phyloP scores from a whole-genome alignment of 2,888 invertebrate genomes.

The Coelopa pilipes region DNA sequence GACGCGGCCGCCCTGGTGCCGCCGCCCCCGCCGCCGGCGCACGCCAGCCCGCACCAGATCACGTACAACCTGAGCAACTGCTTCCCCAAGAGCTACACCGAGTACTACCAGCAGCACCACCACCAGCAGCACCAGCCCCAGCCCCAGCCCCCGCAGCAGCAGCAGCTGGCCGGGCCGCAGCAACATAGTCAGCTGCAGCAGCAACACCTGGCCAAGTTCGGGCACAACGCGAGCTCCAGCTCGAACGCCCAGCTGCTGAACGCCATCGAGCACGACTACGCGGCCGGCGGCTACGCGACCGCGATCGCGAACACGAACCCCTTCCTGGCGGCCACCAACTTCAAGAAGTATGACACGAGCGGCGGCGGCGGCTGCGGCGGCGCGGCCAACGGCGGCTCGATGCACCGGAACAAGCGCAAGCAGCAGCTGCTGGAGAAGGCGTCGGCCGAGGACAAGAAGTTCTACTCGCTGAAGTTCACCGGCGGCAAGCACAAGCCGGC shows the following conservation, averaged over 20 bases:
- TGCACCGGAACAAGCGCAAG: constrained; percentile 54
- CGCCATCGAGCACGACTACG: constrained; percentile 60
- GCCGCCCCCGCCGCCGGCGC: constrained; percentile 14
- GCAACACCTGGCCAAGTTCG: constrained; percentile 39
- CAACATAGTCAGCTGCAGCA: constrained; percentile 5
- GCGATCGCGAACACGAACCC: constrained; percentile 56
- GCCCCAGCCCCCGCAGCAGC: constrained; percentile 36
- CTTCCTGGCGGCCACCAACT: constrained; percentile 61
- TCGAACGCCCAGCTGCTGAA: constrained; percentile 54
- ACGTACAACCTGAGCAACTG: constrained; percentile 64
- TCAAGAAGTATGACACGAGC: constrained; percentile 59
- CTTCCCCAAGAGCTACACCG: constrained; percentile 65
- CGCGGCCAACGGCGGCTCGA: constrained; percentile 45
- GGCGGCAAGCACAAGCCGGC: constrained; percentile 45
- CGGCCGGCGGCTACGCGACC: constrained; percentile 55
- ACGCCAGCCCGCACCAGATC: constrained; percentile 52
- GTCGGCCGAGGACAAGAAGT: constrained; percentile 58
- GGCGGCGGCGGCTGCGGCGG: constrained; percentile 42
- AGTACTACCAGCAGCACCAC: constrained; percentile 63
- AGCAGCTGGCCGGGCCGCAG: background rate
- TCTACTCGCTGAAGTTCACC: constrained; percentile 64
- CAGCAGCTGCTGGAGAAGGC: constrained; percentile 49
- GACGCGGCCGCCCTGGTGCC: constrained; percentile 33
- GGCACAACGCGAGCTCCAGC: constrained; percentile 45
- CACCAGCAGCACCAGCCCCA: constrained; percentile 49